phyloP scores from a whole-genome alignment of 2,888 invertebrate genomes.

The Crocallis elinguaria region DNA sequence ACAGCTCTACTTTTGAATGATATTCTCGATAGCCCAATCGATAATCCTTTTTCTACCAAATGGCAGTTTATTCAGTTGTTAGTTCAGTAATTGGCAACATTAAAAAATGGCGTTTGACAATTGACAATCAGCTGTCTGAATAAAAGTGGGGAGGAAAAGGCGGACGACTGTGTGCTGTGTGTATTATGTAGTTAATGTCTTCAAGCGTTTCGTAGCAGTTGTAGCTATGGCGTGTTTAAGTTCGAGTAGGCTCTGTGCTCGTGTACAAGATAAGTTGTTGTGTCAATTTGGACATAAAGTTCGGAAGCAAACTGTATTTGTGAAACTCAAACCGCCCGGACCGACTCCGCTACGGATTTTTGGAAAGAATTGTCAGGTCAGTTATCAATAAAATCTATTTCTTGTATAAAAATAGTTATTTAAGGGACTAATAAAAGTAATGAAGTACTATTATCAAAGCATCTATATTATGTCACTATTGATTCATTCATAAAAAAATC shows the following conservation, averaged over 20 bases:
- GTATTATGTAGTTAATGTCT: slow-evolving; percentile 81
- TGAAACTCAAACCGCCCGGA: slow-evolving; percentile 88
- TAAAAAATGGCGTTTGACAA: slow-evolving; percentile 58
- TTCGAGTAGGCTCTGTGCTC: slow-evolving; percentile 92
- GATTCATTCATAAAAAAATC: slow-evolving; percentile 34
- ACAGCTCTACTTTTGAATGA: no score
- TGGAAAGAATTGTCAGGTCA: slow-evolving; percentile 82
- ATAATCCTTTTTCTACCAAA: not conserved
- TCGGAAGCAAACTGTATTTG: slow-evolving; percentile 88
- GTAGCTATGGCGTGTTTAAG: slow-evolving; percentile 93
- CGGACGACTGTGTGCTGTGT: slow-evolving; percentile 69
- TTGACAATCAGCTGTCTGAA: slow-evolving; percentile 82
- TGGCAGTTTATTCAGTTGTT: slow-evolving; percentile 9
- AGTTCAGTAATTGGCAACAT: slow-evolving; percentile 46
- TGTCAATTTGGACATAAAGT: slow-evolving; percentile 91
- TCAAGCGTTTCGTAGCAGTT: slow-evolving; percentile 88
- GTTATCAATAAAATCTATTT: slow-evolving; percentile 35
- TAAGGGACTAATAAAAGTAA: not conserved
- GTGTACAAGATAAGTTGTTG: slow-evolving; percentile 91
- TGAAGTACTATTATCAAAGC: not conserved
- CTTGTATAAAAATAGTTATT: slow-evolving; percentile 2
- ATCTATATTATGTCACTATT: slow-evolving; percentile 17
- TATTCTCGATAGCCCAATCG: not conserved
- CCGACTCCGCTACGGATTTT: slow-evolving; percentile 84
- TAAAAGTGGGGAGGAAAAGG: slow-evolving; percentile 80